These are phyloP conservation scores for Amazona guildingii DNA, from an alignment of 2,113 vertebrate genomes.

Conservation along the genomic window DNA sequence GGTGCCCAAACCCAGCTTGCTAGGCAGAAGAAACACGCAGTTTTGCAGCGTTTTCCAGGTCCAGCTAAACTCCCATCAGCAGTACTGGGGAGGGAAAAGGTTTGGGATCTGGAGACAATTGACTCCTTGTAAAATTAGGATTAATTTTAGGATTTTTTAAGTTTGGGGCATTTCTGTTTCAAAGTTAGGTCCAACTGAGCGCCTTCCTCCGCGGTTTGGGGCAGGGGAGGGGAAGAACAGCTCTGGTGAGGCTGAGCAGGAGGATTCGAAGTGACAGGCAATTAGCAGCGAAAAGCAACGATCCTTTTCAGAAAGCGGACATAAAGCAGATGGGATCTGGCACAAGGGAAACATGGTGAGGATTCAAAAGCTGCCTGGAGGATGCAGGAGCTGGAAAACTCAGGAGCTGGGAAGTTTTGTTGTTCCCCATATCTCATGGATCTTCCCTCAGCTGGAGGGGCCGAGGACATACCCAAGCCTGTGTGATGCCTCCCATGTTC, in stretches of 20 bases:
- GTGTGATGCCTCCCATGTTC: neutral
- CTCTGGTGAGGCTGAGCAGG: neutral
- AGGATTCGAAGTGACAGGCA: neutral
- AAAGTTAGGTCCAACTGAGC: neutral
- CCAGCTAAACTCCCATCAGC: neutral
- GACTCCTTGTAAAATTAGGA: neutral
- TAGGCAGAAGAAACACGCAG: neutral
- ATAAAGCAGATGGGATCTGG: neutral
- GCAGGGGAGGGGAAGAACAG: neutral
- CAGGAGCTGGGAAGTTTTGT: neutral
- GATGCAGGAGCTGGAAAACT: neutral
- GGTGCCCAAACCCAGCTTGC: neutral
- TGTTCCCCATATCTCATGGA: neutral
- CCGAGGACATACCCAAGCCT: neutral
- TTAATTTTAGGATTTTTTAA: neutral
- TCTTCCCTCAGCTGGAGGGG: neutral
- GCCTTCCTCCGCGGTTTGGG: rapidly evolving
- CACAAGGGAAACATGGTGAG: neutral
- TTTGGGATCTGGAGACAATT: neutral
- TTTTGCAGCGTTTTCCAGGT: neutral
- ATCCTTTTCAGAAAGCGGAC: neutral
- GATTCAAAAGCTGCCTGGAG: neutral
- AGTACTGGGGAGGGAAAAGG: rapidly evolving
- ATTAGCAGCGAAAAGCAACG: neutral
- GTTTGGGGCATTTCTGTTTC: neutral